These are phyloP conservation scores for Drosophila lutescens DNA, from an alignment of 2,888 invertebrate species.

Conservation along the genomic window DNA sequence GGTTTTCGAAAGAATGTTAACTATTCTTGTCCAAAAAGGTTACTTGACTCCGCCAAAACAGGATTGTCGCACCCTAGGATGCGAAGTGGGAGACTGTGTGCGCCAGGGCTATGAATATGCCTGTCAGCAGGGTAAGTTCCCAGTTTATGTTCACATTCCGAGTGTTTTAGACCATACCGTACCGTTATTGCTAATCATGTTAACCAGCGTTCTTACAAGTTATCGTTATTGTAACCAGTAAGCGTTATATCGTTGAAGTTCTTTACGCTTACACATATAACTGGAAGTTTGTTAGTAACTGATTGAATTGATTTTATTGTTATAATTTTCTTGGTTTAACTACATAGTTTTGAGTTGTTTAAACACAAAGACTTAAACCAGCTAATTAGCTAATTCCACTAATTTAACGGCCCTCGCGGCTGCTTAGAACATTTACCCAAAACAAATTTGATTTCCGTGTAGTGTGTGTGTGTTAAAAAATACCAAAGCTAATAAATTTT, in stretches of 20 bases:
- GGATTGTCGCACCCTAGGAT: slow-evolving; percentile 93
- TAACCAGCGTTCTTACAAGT: slow-evolving; percentile 60
- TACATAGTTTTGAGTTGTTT: slow-evolving; percentile 68
- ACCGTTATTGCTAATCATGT: slow-evolving; percentile 65
- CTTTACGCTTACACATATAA: slow-evolving; percentile 45
- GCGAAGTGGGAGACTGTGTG: slow-evolving; percentile 93
- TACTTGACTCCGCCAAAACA: slow-evolving; percentile 84
- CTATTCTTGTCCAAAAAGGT: slow-evolving; percentile 53
- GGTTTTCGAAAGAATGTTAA: too few relatives aligned
- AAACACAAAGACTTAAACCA: slow-evolving; percentile 56
- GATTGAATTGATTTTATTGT: slow-evolving; percentile 44
- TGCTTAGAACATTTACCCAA: slow-evolving; percentile 39
- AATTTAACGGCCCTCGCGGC: slow-evolving; percentile 59
- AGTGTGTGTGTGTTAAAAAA: slow-evolving; percentile 77
- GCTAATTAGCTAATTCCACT: slow-evolving; percentile 74
- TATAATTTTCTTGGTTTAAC: slow-evolving; percentile 69
- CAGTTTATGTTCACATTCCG: neutral
- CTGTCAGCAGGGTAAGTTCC: slow-evolving; percentile 84
- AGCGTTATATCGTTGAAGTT: slow-evolving; percentile 66
- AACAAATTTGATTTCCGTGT: slow-evolving; percentile 64
- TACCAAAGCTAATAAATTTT: slow-evolving; percentile 50
- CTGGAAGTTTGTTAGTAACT: slow-evolving; percentile 72
- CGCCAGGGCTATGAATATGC: slow-evolving; percentile 93
- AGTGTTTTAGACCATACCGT: slow-evolving; percentile 48
- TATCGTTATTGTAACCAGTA: slow-evolving; percentile 60